phyloP scores from a whole-genome alignment of 2,888 invertebrate species.

The Drosophila diplacantha region DNA sequence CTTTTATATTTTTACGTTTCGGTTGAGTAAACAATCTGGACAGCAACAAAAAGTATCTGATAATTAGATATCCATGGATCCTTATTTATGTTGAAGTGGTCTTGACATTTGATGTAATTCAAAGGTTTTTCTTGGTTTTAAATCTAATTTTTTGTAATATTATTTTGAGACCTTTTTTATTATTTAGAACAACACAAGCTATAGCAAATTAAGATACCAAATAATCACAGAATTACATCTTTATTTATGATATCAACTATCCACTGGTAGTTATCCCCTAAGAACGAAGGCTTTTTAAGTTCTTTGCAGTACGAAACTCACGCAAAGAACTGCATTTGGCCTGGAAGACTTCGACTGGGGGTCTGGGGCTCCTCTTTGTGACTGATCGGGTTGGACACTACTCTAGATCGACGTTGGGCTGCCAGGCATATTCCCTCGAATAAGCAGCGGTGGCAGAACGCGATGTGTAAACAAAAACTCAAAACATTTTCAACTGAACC shows the following conservation, averaged over 20 bases:
- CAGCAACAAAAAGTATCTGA: not conserved
- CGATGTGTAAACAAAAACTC: constrained; percentile 50
- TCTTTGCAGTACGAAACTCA: constrained; percentile 40
- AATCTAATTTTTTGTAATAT: not conserved
- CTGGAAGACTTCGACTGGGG: not conserved
- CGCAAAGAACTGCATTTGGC: constrained; percentile 58
- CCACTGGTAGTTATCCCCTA: too few species aligned
- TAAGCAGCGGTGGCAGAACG: constrained; percentile 25
- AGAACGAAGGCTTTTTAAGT: too few species aligned
- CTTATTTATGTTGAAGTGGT: not conserved
- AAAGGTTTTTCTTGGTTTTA: not conserved
- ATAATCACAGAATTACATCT: not conserved
- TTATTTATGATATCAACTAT: not conserved
- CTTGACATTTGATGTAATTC: not conserved
- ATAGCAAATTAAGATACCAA: not conserved
- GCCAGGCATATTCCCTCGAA: constrained; percentile 20
- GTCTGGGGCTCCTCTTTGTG: constrained; percentile 16
- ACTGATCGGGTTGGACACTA: constrained; percentile 6
- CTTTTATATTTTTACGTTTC: constrained; percentile 28
- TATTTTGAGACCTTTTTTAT: not conserved
- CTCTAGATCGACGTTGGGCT: constrained; percentile 9
- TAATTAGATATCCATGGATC: too few species aligned
- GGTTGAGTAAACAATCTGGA: constrained; percentile 33
- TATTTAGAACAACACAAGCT: not conserved
- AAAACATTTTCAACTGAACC: constrained; percentile 52